A percentile compares a stretch with the other conserved stretches of the same genome.
Evolutionary conservation across 2,113 vertebrate genomes (phyloP).

Genomic region (Ifrita kowaldi): DNA sequence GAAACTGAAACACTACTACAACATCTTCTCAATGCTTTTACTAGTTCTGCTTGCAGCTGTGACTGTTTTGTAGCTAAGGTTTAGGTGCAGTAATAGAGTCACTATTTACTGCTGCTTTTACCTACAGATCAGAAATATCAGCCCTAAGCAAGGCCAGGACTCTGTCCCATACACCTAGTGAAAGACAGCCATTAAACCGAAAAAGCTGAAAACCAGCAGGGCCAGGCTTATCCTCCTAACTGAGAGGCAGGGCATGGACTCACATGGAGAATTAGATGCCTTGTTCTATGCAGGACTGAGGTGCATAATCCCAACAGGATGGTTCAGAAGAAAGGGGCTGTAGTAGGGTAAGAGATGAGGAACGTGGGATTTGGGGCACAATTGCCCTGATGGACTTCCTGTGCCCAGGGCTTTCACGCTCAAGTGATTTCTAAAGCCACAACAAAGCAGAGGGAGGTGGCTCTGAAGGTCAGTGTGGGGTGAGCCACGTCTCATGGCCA

Average conservation of each 20-base stretch:
- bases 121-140: neutral
- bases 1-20: neutral
- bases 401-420: constrained; percentile 7
- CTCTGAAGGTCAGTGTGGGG: neutral
- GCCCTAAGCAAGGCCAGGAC: neutral
- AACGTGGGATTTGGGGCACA: neutral
- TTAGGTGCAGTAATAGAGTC: neutral
- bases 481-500: neutral
- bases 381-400: neutral
- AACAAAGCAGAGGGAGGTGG: constrained; percentile 5
- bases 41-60: neutral
- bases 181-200: neutral
- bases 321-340: neutral
- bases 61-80: neutral
- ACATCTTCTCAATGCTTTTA: neutral
- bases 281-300: neutral
- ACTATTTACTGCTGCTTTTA: neutral
- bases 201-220: neutral
- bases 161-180: neutral
- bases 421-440: constrained; percentile 22
- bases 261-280: neutral
- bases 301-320: neutral
- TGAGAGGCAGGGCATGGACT: neutral
- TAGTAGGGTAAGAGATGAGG: neutral
- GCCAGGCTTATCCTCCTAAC: neutral